Base-by-base conservation (phyloP, 2,797 vertebrate genomes). In the Varecia variegata region DNA sequence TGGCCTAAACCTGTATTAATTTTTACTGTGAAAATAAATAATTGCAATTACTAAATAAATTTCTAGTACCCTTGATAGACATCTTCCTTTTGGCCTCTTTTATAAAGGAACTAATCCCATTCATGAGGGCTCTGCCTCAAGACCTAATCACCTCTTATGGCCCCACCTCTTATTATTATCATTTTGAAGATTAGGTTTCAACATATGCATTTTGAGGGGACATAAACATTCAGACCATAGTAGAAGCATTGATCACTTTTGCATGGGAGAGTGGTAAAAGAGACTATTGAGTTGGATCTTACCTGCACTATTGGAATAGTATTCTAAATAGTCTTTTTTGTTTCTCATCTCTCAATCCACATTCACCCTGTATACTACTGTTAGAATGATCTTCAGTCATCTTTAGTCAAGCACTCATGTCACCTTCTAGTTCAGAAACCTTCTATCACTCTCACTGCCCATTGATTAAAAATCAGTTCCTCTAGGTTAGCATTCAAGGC, bases 391-490 rank as follows among this genome's bases (percentile, higher is more conserved):
- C 35, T 79, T 88, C 43, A 38, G 23, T 88, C 14, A 68, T 88
- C 73, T 88, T 84, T 62, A 88, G 74, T 88, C 12, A 17, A 88
- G 77, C 18, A 70, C n/a, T 93, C 12, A 2, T 35, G 8, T 88
- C 54, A 88, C 38, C 65, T 70, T 83, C 58, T 23, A 52, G n/a
- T 96, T 93, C 23, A 96, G 68, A 83, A 90, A 86, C 23, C 35
- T 73, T 83, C 43, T 40, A 4, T 87, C 40, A 73, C 9, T 79
- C 40, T 87, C 62, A 62, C 12, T 82, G 15, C 54, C 82, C 76
- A 76, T 56, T 60, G 27, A 40, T 84, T 73, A 68, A 88, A 94
- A 83, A 67, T 87, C 47, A 71, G 45, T 71, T 89, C 77, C 38
- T n/a, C 11, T 91, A n/a, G 38, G 25, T 86, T 92, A 89, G 18